Percentiles rank a stretch among this genome's conserved stretches.
Conservation (phyloP, 2,797 vertebrate genomes). For the Artibeus lituratus region DNA sequence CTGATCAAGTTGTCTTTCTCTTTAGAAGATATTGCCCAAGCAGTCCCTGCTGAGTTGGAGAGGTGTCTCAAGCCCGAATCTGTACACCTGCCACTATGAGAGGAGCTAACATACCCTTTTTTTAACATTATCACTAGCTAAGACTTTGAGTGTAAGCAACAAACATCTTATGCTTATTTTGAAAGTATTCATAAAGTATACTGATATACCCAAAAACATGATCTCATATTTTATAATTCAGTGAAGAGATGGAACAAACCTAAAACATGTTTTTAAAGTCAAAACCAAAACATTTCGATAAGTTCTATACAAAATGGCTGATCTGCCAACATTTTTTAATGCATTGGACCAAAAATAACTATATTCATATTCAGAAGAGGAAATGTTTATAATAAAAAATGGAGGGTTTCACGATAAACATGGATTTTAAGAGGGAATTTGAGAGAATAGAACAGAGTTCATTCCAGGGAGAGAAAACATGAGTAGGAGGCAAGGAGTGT, state of each 20-base stretch:
- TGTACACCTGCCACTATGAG: background rate
- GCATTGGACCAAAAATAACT: background rate
- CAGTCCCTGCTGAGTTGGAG: background rate
- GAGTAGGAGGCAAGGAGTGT: background rate
- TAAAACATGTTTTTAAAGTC: background rate
- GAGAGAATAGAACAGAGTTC: background rate
- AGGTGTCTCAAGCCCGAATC: background rate
- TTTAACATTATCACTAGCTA: background rate
- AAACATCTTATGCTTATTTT: background rate
- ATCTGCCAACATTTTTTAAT: background rate
- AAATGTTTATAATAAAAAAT: background rate
- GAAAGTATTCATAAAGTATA: background rate
- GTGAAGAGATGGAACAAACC: background rate
- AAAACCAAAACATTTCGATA: background rate
- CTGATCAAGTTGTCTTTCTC: background rate
- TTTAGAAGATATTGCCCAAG: background rate
- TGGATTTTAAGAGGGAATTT: background rate
- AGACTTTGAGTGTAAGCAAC: background rate
- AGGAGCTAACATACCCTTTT: background rate
- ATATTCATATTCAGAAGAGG: background rate
- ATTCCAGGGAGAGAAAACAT: background rate
- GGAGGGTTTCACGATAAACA: background rate
- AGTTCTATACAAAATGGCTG: conserved; percentile 28
- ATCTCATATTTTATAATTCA: background rate
- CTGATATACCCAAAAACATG: background rate